phyloP scores from a whole-genome alignment of 23 tunicate genomes.

The Trididemnum miniatum region DNA sequence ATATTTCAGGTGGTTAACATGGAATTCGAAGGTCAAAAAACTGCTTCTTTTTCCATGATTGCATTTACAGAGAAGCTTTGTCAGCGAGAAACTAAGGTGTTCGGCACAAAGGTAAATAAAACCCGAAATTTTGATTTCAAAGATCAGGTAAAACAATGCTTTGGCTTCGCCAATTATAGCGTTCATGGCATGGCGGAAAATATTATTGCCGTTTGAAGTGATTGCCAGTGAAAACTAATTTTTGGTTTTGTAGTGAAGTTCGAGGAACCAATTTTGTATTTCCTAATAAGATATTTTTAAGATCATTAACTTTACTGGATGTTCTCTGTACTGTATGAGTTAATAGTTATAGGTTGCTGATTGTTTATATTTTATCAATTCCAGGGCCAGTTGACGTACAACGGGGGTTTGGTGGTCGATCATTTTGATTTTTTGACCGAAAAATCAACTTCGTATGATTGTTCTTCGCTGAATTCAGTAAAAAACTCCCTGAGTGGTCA shows the following conservation, averaged over 20 bases:
- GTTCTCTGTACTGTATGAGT: too few relatives aligned
- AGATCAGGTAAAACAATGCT: too few relatives aligned
- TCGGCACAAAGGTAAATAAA: constrained; percentile 71
- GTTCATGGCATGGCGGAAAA: not conserved
- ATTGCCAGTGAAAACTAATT: too few relatives aligned
- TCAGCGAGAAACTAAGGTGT: constrained; percentile 49
- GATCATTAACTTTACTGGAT: too few relatives aligned
- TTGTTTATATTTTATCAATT: too few relatives aligned
- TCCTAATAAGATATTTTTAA: too few relatives aligned
- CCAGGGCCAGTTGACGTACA: constrained; percentile 58
- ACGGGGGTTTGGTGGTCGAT: constrained; percentile 17
- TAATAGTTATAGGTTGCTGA: too few relatives aligned
- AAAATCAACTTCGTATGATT: constrained; percentile 13
- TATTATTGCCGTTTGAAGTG: too few relatives aligned
- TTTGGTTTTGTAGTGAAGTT: too few relatives aligned
- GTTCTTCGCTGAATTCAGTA: not conserved
- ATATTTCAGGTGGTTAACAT: constrained; percentile 81
- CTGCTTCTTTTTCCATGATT: constrained; percentile 71
- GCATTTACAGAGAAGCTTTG: constrained; percentile 61
- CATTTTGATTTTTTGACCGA: constrained; percentile 54
- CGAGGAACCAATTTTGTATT: too few relatives aligned
- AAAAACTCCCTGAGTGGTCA: constrained; percentile 37
- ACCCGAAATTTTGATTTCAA: too few relatives aligned
- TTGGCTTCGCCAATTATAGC: not conserved
- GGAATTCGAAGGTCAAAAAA: constrained; percentile 56